A percentile compares a stretch with the other conserved stretches of the same genome.
These are phyloP conservation scores for Lithobates pipiens DNA, from an alignment of 2,797 vertebrate genomes.

Conservation along the genomic window DNA sequence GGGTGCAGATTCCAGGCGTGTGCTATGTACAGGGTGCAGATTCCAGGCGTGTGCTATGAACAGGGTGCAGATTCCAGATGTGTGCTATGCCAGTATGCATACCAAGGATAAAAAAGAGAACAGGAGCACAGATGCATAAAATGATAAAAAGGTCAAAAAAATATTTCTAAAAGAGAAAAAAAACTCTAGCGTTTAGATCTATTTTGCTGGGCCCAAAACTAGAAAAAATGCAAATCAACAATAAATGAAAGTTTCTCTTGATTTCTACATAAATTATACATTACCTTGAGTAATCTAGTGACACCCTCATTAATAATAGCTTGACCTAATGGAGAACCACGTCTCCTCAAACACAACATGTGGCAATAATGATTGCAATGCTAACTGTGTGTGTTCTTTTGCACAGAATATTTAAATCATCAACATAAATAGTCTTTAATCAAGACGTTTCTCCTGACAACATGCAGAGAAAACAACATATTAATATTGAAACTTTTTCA, in stretches of 20 bases:
- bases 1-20: too few species aligned
- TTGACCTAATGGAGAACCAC: conserved; percentile 5
- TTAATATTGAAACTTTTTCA: conserved; percentile 42
- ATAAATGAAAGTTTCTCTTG: background rate
- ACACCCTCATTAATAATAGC: background rate
- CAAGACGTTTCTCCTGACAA: conserved; percentile 30
- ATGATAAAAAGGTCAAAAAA: too few species aligned
- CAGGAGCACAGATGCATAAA: too few species aligned
- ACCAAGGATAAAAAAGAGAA: too few species aligned
- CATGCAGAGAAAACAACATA: conserved; percentile 32
- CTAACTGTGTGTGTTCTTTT: conserved; percentile 26
- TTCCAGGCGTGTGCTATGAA: too few species aligned
- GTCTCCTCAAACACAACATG: conserved; percentile 20
- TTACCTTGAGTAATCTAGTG: conserved; percentile 12
- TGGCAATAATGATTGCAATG: conserved; percentile 25
- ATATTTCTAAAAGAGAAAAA: too few species aligned
- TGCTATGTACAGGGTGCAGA: too few species aligned
- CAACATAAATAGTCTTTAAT: conserved; percentile 50
- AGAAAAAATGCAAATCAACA: background rate
- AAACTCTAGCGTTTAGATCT: background rate
- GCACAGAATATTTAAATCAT: conserved; percentile 38
- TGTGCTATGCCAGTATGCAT: too few species aligned
- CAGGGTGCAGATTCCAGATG: too few species aligned
- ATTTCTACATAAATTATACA: background rate
- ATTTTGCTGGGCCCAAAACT: background rate